Percentiles rank a stretch among this genome's conserved stretches.
phyloP scores from a whole-genome alignment of 2,888 invertebrate species.

The Temnothorax unifasciatus region DNA sequence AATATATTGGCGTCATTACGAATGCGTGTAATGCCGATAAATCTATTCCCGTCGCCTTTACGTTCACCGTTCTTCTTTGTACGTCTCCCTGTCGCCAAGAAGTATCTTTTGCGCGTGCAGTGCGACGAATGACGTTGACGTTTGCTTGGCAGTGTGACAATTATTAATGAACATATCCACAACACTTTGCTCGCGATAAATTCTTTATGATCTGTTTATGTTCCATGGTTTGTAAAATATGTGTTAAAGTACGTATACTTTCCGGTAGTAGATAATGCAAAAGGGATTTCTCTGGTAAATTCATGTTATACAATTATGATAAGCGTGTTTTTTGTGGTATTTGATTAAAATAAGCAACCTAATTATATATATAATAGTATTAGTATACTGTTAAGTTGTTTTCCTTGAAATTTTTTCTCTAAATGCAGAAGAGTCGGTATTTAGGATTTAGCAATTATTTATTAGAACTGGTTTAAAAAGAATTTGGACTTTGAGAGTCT shows the following conservation, averaged over 20 bases:
- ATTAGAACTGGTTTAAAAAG: background rate
- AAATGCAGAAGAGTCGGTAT: background rate
- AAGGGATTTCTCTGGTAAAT: background rate
- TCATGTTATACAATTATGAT: background rate
- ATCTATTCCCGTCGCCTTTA: slow-evolving; percentile 67
- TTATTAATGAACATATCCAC: slow-evolving; percentile 63
- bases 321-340: background rate
- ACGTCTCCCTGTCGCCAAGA: slow-evolving; percentile 46
- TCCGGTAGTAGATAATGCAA: background rate
- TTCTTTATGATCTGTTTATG: slow-evolving; percentile 30
- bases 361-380: background rate
- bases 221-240: slow-evolving; percentile 17
- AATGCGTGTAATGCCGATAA: slow-evolving; percentile 59
- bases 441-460: background rate
- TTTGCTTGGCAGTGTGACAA: slow-evolving; percentile 66
- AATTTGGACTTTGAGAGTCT: background rate
- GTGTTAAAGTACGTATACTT: slow-evolving; percentile 5
- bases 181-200: slow-evolving; percentile 43
- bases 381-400: background rate
- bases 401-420: background rate
- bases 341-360: background rate
- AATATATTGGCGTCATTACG: slow-evolving; percentile 64
- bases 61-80: slow-evolving; percentile 53
- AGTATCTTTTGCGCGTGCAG: slow-evolving; percentile 41
- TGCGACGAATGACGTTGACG: slow-evolving; percentile 63